These are phyloP conservation scores for Oryctolagus cuniculus DNA, from an alignment of 2,113 vertebrate species.

Conservation along the genomic window DNA sequence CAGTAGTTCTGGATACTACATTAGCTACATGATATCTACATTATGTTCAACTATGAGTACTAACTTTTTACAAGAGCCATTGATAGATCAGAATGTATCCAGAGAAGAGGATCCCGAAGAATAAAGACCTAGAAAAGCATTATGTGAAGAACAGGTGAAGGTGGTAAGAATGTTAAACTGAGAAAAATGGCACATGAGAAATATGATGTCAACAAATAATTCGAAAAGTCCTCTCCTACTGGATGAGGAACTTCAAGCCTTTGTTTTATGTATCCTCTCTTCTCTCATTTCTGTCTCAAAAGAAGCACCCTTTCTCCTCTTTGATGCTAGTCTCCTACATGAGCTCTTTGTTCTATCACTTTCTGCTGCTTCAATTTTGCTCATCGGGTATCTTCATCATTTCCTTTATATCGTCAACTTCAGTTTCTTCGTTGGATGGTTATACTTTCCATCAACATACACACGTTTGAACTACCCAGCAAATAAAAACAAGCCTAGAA, in stretches of 20 bases:
- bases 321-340: neutral
- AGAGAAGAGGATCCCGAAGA: neutral
- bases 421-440: neutral
- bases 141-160: neutral
- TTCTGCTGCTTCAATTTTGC: slow-evolving; percentile 1
- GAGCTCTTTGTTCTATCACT: neutral
- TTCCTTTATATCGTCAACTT: slow-evolving; percentile 5
- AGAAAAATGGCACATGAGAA: neutral
- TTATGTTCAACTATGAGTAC: neutral
- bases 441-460: neutral
- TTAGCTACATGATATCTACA: neutral
- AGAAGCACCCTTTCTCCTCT: neutral
- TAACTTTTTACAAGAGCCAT: neutral
- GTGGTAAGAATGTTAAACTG: neutral
- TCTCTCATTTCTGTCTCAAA: neutral
- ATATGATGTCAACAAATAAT: neutral
- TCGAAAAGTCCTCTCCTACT: neutral
- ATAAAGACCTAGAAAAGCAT: neutral
- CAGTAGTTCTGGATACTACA: neutral
- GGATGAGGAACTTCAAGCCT: neutral
- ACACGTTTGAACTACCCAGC: neutral
- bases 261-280: neutral
- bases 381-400: neutral
- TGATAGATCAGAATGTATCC: neutral
- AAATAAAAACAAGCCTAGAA: neutral